Conservation (phyloP, 2,113 vertebrate genomes). For the Rhipidura dahli region DNA sequence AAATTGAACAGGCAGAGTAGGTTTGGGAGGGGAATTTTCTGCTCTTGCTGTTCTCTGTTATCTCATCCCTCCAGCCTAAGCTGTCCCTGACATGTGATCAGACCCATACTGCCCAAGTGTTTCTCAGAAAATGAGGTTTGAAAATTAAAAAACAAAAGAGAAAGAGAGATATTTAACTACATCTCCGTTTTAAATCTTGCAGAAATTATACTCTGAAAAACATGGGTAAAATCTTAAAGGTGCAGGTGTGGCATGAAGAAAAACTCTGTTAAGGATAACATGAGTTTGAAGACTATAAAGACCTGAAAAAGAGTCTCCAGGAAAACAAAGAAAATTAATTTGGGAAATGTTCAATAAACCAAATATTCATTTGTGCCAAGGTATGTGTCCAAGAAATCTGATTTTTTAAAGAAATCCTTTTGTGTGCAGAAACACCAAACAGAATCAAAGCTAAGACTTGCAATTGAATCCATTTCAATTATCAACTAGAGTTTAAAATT, state of each 20-base stretch:
- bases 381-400: not conserved
- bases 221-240: not conserved
- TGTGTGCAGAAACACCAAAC: not conserved
- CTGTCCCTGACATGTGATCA: conserved; percentile 42
- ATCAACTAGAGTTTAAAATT: not conserved
- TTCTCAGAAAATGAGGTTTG: conserved; percentile 45
- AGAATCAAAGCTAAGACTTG: not conserved
- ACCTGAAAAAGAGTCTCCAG: not conserved
- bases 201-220: not conserved
- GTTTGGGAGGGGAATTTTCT: conserved; percentile 65
- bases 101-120: conserved; percentile 12
- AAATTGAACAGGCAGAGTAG: conserved; percentile 74
- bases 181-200: not conserved
- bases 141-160: not conserved
- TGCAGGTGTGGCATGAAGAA: not conserved
- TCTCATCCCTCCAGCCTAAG: conserved; percentile 66
- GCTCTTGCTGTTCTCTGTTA: conserved; percentile 51
- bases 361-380: not conserved
- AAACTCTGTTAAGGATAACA: not conserved
- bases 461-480: not conserved
- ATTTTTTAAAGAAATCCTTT: not conserved
- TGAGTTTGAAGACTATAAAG: not conserved
- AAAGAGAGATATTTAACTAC: not conserved
- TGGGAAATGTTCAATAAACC: not conserved
- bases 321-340: not conserved